Conservation (phyloP, 1,140 invertebrate species). For the Andrena cerasifolii region DNA sequence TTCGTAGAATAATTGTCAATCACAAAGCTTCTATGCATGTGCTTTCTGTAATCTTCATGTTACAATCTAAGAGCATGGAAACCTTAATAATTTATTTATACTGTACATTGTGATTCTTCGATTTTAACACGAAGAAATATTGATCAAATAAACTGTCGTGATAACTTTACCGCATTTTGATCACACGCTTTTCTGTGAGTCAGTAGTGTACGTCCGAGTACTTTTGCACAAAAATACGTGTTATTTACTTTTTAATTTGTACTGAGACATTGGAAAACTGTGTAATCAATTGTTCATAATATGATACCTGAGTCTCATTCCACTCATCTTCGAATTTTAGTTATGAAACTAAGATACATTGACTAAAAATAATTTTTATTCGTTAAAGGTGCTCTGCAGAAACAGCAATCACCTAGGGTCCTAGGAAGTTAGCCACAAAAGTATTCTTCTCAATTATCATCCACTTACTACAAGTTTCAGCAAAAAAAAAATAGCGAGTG, state of each 20-base stretch:
- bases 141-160: not conserved
- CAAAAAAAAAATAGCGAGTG: no score
- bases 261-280: not conserved
- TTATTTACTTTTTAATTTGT: constrained; percentile 7
- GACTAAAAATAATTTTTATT: no score
- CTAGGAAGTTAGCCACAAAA: no score
- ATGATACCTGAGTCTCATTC: no score
- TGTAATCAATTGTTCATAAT: constrained; percentile 10
- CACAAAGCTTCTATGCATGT: constrained; percentile 22
- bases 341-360: no score
- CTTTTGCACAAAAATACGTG: not conserved
- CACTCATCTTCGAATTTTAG: no score
- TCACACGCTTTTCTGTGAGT: not conserved
- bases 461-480: no score
- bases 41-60: constrained; percentile 24
- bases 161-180: constrained; percentile 5
- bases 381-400: no score
- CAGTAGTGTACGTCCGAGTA: not conserved
- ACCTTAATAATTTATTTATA: constrained; percentile 43
- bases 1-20: constrained; percentile 2
- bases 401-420: no score
- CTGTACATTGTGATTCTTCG: not conserved
- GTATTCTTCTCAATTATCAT: no score
- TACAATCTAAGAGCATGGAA: constrained; percentile 5
- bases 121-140: not conserved